phyloP scores from a whole-genome alignment of 2,113 vertebrate genomes.

The Engystomops pustulosus region DNA sequence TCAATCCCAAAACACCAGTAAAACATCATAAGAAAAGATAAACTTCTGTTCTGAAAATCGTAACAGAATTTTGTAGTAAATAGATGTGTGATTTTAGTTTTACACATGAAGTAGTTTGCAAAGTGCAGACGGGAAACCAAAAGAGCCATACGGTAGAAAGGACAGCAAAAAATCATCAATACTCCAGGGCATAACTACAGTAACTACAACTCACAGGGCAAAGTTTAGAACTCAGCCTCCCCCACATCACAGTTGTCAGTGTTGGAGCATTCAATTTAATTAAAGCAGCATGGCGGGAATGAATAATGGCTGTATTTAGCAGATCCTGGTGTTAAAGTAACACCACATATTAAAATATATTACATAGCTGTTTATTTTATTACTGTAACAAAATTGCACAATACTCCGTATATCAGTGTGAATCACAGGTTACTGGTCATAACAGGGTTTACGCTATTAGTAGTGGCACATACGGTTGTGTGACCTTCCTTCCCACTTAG shows the following conservation, averaged over 20 bases:
- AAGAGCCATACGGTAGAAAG: neutral
- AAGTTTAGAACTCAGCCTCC: neutral
- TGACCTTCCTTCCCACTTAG: too few relatives aligned
- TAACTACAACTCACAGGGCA: neutral
- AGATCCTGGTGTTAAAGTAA: neutral
- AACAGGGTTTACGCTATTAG: too few relatives aligned
- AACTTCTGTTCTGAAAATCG: neutral
- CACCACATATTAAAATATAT: too few relatives aligned
- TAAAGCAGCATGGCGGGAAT: neutral
- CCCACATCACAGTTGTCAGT: neutral
- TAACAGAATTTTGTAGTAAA: neutral
- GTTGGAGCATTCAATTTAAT: neutral
- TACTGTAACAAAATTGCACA: neutral
- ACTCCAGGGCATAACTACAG: neutral
- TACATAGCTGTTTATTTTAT: neutral
- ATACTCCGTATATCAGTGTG: too few relatives aligned
- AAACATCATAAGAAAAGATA: neutral
- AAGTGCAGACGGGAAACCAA: neutral
- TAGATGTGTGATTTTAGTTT: neutral
- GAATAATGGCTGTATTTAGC: neutral
- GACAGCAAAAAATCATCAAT: neutral
- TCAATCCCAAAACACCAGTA: neutral
- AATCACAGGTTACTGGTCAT: too few relatives aligned
- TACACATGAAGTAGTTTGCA: neutral
- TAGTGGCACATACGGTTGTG: too few relatives aligned